Conservation (phyloP, 1,140 invertebrate genomes). For the Diprion similis region DNA sequence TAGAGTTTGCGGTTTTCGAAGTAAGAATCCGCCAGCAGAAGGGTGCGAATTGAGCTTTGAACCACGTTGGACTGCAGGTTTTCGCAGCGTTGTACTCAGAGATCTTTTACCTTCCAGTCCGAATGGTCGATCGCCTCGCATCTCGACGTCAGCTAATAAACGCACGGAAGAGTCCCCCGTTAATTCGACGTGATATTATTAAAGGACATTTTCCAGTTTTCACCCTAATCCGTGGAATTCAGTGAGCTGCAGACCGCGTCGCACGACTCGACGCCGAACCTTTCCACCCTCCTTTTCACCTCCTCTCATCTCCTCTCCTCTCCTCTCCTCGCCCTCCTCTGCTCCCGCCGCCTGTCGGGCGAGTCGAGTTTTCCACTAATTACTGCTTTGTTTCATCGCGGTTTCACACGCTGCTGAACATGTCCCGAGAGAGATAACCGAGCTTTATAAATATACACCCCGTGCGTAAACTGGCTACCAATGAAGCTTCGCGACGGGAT, state of each 20-base stretch:
- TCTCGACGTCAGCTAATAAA: neutral
- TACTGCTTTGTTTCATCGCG: slow-evolving; percentile 55
- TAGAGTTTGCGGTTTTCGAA: no score
- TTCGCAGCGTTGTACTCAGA: no score
- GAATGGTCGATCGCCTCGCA: no score
- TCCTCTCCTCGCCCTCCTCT: slow-evolving; percentile 26
- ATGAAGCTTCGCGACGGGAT: neutral
- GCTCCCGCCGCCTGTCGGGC: slow-evolving; percentile 24
- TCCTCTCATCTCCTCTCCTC: slow-evolving; percentile 24
- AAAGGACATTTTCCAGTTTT: slow-evolving; percentile 63
- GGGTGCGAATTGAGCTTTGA: no score
- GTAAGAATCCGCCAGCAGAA: no score
- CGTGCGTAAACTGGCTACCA: neutral
- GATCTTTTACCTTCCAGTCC: no score
- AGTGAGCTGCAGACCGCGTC: slow-evolving; percentile 49
- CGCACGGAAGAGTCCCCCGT: slow-evolving; percentile 31
- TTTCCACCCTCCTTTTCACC: slow-evolving; percentile 46
- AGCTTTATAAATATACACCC: slow-evolving; percentile 2
- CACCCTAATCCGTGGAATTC: slow-evolving; percentile 61
- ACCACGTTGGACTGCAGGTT: no score
- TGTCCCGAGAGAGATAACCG: slow-evolving; percentile 6
- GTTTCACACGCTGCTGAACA: slow-evolving; percentile 47
- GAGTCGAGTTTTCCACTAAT: slow-evolving; percentile 51
- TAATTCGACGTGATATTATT: slow-evolving; percentile 57
- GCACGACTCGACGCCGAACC: slow-evolving; percentile 30